These are phyloP conservation scores for Axea sp. DNA, from an alignment of 2,888 invertebrate genomes.

Conservation along the genomic window DNA sequence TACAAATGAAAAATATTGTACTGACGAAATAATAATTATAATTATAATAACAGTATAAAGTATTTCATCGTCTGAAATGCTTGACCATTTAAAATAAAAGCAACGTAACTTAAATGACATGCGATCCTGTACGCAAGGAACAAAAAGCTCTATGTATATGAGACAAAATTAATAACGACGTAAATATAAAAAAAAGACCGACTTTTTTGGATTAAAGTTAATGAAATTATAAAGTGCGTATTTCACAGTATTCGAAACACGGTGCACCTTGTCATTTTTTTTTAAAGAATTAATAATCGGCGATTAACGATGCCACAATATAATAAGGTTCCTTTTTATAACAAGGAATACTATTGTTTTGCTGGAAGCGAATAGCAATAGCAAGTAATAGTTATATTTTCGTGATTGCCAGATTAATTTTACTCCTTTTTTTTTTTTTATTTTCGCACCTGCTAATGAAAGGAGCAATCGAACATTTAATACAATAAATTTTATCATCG, in stretches of 20 bases:
- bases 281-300: constrained; percentile 10
- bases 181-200: constrained; percentile 13
- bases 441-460: constrained; percentile 38
- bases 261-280: constrained; percentile 34
- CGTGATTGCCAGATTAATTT: not conserved
- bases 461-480: not conserved
- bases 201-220: constrained; percentile 21
- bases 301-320: constrained; percentile 17
- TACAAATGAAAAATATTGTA: constrained; percentile 9
- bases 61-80: constrained; percentile 25
- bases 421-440: constrained; percentile 28
- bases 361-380: constrained; percentile 5
- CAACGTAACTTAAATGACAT: constrained; percentile 31
- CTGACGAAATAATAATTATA: constrained; percentile 3
- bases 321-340: constrained; percentile 42
- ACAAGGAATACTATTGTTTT: constrained; percentile 10
- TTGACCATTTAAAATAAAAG: constrained; percentile 20
- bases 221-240: constrained; percentile 13
- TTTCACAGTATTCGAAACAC: constrained; percentile 47
- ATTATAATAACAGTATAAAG: constrained; percentile 2
- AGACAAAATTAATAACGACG: constrained; percentile 3
- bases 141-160: constrained; percentile 11
- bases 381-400: constrained; percentile 18
- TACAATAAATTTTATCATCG: not conserved
- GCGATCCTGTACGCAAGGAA: constrained; percentile 17